A percentile compares a stretch with the other conserved stretches of the same genome.
Evolutionary conservation across 2,113 vertebrate species (phyloP).

Genomic region (Mirza zaza): DNA sequence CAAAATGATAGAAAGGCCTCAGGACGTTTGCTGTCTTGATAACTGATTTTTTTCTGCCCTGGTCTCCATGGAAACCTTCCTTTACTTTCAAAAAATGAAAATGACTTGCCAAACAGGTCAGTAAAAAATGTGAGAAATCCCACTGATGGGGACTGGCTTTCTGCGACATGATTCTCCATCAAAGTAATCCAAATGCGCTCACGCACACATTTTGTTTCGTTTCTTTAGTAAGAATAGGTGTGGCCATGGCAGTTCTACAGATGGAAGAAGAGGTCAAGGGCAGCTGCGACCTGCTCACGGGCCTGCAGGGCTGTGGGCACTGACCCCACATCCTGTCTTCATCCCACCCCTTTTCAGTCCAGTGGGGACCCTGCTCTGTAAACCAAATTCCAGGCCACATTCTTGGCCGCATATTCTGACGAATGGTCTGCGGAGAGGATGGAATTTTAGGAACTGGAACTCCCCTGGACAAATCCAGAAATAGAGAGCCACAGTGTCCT

Average conservation of each 20-base stretch:
- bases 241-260: neutral
- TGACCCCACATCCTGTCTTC: neutral
- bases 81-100: neutral
- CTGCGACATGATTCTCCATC: neutral
- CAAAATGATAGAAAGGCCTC: neutral
- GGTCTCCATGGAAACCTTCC: neutral
- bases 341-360: neutral
- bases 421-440: neutral
- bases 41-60: neutral
- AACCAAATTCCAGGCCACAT: neutral
- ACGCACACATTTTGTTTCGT: neutral
- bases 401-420: neutral
- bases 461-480: conserved; percentile 1
- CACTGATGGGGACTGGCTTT: neutral
- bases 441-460: neutral
- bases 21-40: neutral
- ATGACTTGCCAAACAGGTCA: neutral
- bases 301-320: neutral
- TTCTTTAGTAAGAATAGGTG: neutral
- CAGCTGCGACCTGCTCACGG: neutral
- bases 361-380: neutral
- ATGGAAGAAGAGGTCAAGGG: neutral
- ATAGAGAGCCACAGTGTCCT: neutral
- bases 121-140: neutral
- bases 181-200: neutral